A percentile compares a stretch with the other conserved stretches of the same genome.
Evolutionary conservation across 2,888 invertebrate species (phyloP).

Genomic region (Ernsta delagoae): DNA sequence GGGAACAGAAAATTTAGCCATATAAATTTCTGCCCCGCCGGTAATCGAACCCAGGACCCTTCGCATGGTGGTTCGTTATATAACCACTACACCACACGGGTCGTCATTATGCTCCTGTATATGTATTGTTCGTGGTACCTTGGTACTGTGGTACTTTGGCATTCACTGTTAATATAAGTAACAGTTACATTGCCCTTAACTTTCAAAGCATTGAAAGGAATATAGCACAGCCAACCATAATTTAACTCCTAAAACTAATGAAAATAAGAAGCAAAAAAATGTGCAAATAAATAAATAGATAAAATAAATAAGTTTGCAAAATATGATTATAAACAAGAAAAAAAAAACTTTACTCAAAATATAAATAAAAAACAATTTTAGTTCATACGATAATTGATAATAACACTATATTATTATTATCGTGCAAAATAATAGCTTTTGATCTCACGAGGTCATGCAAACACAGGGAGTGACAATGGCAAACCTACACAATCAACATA

Average conservation of each 20-base stretch:
- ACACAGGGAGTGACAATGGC: constrained; percentile 71
- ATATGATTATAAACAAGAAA: background rate
- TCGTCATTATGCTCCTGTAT: too few relatives aligned
- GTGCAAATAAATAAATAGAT: background rate
- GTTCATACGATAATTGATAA: background rate
- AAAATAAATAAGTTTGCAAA: background rate
- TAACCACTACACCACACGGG: too few relatives aligned
- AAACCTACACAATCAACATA: constrained; percentile 82
- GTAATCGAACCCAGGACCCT: too few relatives aligned
- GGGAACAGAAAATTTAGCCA: too few relatives aligned
- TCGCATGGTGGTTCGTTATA: too few relatives aligned
- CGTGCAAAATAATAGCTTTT: constrained; percentile 9
- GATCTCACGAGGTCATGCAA: constrained; percentile 51
- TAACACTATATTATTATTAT: background rate
- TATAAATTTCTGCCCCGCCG: too few relatives aligned
- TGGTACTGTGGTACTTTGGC: too few relatives aligned
- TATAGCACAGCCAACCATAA: background rate
- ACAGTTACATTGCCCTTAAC: too few relatives aligned
- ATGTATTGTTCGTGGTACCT: too few relatives aligned
- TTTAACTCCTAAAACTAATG: too few relatives aligned
- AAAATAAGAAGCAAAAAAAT: background rate
- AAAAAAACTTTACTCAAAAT: background rate
- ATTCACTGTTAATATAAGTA: too few relatives aligned
- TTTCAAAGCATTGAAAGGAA: background rate
- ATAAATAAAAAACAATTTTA: background rate